phyloP scores from a whole-genome alignment of 2,888 invertebrate species.

The Phortica okadai region DNA sequence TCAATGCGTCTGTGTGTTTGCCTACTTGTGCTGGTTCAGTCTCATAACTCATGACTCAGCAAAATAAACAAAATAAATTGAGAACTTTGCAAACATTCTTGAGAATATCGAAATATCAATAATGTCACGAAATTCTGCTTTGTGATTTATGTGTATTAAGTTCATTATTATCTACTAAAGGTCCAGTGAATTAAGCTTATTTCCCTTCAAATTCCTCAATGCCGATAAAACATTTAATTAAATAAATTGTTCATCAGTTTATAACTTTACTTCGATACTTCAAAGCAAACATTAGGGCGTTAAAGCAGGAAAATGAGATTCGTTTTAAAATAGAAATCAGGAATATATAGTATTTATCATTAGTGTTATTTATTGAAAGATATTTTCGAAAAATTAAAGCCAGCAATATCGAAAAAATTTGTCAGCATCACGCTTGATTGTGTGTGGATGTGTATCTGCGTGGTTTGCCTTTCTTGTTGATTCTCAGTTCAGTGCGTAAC shows the following conservation, averaged over 20 bases:
- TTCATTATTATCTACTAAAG: neutral
- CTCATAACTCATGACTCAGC: constrained; percentile 10
- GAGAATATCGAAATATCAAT: constrained; percentile 36
- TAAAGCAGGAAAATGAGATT: no score
- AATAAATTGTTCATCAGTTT: neutral
- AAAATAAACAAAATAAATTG: constrained; percentile 42
- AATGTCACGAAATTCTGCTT: constrained; percentile 43
- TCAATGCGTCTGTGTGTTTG: constrained; percentile 5
- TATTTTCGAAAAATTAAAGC: no score
- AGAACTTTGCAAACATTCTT: constrained; percentile 43
- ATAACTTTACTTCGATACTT: no score
- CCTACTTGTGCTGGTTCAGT: constrained; percentile 9
- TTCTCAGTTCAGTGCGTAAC: constrained; percentile 56
- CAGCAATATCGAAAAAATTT: no score
- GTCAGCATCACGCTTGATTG: constrained; percentile 45
- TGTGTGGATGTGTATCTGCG: constrained; percentile 28
- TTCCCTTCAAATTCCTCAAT: neutral
- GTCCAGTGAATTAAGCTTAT: neutral
- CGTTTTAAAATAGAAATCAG: no score
- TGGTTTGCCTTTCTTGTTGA: constrained; percentile 36
- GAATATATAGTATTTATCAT: no score
- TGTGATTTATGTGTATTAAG: constrained; percentile 50
- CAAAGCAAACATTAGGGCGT: no score
- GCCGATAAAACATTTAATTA: constrained; percentile 42
- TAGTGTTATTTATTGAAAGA: no score